A percentile compares a stretch with the other conserved stretches of the same genome.
phyloP scores from a whole-genome alignment of 2,888 invertebrate species.

The Dryomyza anilis region DNA sequence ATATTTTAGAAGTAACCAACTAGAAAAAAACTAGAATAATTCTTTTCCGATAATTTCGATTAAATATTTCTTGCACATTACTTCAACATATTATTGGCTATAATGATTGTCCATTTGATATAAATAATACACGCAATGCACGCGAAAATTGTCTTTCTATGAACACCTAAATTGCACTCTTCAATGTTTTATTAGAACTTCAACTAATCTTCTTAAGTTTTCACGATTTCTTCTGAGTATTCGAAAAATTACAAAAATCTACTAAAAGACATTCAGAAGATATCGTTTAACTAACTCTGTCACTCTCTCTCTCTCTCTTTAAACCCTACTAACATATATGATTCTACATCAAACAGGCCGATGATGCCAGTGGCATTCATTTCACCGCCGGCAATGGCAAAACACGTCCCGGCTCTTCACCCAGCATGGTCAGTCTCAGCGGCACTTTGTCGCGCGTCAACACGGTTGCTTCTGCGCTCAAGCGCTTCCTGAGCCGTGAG shows the following conservation, averaged over 20 bases:
- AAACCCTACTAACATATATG: neutral
- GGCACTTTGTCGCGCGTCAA: slow-evolving; percentile 73
- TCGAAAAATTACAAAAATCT: neutral
- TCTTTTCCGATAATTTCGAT: no score
- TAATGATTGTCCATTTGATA: no score
- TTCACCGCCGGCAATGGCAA: slow-evolving; percentile 69
- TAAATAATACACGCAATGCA: no score
- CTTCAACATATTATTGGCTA: no score
- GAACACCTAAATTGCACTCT: neutral
- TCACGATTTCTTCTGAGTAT: neutral
- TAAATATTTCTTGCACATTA: no score
- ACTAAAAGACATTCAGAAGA: neutral
- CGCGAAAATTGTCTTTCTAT: no score
- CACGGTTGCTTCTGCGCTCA: slow-evolving; percentile 79
- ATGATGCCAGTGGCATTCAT: slow-evolving; percentile 77
- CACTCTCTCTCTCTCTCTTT: neutral
- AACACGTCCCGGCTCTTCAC: slow-evolving; percentile 63
- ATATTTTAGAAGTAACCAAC: no score
- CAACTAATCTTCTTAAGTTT: neutral
- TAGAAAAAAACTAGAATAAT: no score
- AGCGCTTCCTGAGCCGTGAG: slow-evolving; percentile 77
- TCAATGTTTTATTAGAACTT: neutral
- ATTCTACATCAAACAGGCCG: slow-evolving; percentile 62
- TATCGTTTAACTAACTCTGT: neutral
- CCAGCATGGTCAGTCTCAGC: slow-evolving; percentile 58